A percentile compares a stretch with the other conserved stretches of the same genome.
These are phyloP conservation scores for Orchestes rusci DNA, from an alignment of 2,888 invertebrate species.

Conservation along the genomic window DNA sequence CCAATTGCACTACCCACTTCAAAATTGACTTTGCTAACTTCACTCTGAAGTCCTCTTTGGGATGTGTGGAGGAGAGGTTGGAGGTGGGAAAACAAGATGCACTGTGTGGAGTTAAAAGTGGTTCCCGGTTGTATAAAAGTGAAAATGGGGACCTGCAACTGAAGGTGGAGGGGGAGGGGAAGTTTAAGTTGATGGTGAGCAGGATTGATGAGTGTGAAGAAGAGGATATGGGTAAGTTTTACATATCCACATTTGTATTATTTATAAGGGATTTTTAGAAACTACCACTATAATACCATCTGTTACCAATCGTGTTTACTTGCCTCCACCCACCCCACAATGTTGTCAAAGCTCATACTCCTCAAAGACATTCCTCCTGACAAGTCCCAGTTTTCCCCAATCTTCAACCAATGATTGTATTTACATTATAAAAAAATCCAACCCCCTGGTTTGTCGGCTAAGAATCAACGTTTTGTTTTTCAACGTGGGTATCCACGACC, in stretches of 20 bases:
- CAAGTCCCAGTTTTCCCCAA: constrained; percentile 53
- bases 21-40: constrained; percentile 53
- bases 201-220: constrained; percentile 34
- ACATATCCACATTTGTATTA: background rate
- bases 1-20: constrained; percentile 44
- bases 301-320: no score
- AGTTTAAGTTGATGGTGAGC: constrained; percentile 50
- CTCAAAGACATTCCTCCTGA: constrained; percentile 45
- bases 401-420: constrained; percentile 45
- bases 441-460: constrained; percentile 47
- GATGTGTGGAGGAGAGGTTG: constrained; percentile 48
- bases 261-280: background rate
- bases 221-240: background rate
- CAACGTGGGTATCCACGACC: constrained; percentile 30
- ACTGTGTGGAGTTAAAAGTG: constrained; percentile 48
- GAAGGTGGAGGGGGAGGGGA: constrained; percentile 35
- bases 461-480: constrained; percentile 51
- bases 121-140: constrained; percentile 45
- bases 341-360: constrained; percentile 44
- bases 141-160: constrained; percentile 45
- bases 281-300: no score
- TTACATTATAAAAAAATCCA: constrained; percentile 47
- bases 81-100: constrained; percentile 45
- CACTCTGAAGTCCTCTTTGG: constrained; percentile 43
- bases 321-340: constrained; percentile 16